Conservation (phyloP, 2,113 vertebrate species). For the Pseudorectes ferrugineus region DNA sequence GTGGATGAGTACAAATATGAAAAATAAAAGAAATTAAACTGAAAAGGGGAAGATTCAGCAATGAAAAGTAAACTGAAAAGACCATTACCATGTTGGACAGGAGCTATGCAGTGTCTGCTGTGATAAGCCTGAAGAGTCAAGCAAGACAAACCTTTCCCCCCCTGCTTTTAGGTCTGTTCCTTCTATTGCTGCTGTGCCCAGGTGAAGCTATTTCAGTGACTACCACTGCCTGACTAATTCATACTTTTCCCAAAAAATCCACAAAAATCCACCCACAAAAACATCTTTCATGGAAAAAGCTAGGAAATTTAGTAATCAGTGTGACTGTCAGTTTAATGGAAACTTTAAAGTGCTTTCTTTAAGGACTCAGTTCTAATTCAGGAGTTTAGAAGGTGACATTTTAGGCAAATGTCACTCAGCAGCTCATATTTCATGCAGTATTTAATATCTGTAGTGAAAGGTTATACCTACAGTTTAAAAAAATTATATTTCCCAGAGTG, state of each 20-base stretch:
- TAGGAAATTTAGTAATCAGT: not conserved
- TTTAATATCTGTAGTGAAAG: not conserved
- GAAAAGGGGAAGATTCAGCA: not conserved
- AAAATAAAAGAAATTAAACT: not conserved
- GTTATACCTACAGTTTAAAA: not conserved
- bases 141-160: not conserved
- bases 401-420: not conserved
- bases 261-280: not conserved
- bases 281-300: not conserved
- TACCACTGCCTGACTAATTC: not conserved
- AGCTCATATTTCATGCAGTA: not conserved
- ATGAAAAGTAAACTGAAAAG: not conserved
- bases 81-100: accelerated
- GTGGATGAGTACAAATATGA: not conserved
- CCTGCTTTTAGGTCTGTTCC: not conserved
- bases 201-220: not conserved
- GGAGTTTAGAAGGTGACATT: not conserved
- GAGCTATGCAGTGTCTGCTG: not conserved
- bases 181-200: not conserved
- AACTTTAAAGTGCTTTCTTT: not conserved
- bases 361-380: not conserved
- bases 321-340: not conserved
- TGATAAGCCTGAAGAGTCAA: not conserved
- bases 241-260: not conserved
- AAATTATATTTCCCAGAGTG: not conserved